phyloP scores from a whole-genome alignment of 2,888 invertebrate species.

The Chrysomela aeneicollis region DNA sequence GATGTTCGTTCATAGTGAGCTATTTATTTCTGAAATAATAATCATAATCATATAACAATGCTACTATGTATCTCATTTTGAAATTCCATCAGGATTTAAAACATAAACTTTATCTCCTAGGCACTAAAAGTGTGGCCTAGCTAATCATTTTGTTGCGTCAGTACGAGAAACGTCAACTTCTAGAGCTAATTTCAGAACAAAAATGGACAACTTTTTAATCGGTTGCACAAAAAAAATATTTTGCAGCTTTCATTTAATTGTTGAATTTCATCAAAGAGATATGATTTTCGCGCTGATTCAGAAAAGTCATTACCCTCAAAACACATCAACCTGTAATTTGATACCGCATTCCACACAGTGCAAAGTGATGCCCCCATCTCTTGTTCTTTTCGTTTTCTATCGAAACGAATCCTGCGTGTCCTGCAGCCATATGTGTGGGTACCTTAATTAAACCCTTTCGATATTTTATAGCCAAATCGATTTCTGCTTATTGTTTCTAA shows the following conservation, averaged over 20 bases:
- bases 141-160: no score
- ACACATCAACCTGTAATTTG: background rate
- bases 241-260: background rate
- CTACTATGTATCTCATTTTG: no score
- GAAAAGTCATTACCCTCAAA: background rate
- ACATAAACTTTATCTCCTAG: no score
- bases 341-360: background rate
- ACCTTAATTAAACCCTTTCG: conserved; percentile 7
- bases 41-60: no score
- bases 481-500: conserved; percentile 5
- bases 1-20: no score
- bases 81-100: no score
- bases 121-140: no score
- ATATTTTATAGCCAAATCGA: conserved; percentile 7
- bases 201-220: no score
- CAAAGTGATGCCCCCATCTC: background rate
- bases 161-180: no score
- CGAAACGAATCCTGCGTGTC: conserved; percentile 3
- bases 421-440: conserved; percentile 7
- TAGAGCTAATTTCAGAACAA: no score
- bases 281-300: background rate
- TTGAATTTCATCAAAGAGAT: background rate
- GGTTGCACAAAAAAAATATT: no score
- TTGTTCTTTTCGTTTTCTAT: background rate
- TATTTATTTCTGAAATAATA: no score